phyloP scores from a whole-genome alignment of 1,140 invertebrate species.

The Stenopsyche tienmushanensis region DNA sequence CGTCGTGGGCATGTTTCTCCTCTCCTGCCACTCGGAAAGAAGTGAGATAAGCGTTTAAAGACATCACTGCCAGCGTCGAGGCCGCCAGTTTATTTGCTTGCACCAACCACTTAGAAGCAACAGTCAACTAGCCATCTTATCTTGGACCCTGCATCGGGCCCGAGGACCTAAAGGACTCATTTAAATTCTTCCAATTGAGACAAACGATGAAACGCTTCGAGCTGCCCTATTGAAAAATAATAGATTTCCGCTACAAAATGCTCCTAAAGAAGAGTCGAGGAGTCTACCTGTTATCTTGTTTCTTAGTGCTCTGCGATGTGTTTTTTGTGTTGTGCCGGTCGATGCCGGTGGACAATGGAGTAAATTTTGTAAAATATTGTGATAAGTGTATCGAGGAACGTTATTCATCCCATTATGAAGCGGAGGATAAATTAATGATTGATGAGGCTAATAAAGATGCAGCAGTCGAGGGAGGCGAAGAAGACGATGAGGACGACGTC shows the following conservation, averaged over 20 bases:
- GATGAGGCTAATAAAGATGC: constrained; percentile 28
- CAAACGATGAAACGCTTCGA: background rate
- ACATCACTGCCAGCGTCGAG: constrained; percentile 9
- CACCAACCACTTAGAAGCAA: background rate
- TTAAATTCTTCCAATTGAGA: constrained; percentile 9
- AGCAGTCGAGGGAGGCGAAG: constrained; percentile 5
- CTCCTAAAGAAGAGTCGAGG: background rate
- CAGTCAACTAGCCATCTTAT: background rate
- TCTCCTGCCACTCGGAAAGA: constrained; percentile 19
- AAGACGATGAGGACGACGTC: constrained; percentile 34
- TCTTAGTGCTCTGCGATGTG: constrained; percentile 18
- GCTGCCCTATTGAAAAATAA: too few species aligned
- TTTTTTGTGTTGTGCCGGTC: constrained; percentile 15
- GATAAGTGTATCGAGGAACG: constrained; percentile 36
- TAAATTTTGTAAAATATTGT: constrained; percentile 35
- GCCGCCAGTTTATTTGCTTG: constrained; percentile 33
- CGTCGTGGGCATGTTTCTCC: constrained; percentile 14
- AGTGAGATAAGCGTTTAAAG: constrained; percentile 18
- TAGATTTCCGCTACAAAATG: background rate
- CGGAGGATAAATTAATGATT: constrained; percentile 33
- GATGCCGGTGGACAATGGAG: constrained; percentile 26
- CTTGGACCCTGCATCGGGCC: background rate
- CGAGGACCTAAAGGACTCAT: background rate
- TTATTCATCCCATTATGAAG: constrained; percentile 23
- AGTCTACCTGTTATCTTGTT: constrained; percentile 11